phyloP scores from a whole-genome alignment of 2,797 vertebrate species.

The Anableps anableps region DNA sequence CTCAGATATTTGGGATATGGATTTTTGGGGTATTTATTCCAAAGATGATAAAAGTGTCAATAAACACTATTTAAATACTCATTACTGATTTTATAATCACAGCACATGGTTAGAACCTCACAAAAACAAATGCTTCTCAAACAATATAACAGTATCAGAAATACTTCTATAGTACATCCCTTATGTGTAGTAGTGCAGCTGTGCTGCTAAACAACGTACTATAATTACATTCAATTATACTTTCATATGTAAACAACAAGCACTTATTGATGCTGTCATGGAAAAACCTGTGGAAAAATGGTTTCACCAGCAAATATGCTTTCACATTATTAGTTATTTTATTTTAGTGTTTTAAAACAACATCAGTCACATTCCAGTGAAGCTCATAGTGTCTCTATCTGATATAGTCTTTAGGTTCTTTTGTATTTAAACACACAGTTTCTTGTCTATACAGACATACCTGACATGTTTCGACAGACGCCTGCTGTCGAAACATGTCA shows the following conservation, averaged over 20 bases:
- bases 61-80: not conserved
- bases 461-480: too few species aligned
- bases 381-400: too few species aligned
- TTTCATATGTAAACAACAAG: not conserved
- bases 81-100: not conserved
- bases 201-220: not conserved
- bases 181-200: not conserved
- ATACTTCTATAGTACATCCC: not conserved
- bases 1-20: not conserved
- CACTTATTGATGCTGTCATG: not conserved
- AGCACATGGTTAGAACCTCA: not conserved
- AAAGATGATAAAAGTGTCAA: not conserved
- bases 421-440: too few species aligned
- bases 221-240: not conserved
- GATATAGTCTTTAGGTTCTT: too few species aligned
- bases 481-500: too few species aligned
- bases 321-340: too few species aligned
- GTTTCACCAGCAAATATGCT: not conserved
- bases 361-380: not conserved
- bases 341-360: not conserved
- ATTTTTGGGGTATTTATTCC: not conserved
- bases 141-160: not conserved
- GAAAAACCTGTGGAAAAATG: not conserved
- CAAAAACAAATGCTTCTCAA: not conserved
- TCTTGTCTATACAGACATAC: too few species aligned